phyloP scores from a whole-genome alignment of 2,113 vertebrate species.

The Cynopterus brachyotis region DNA sequence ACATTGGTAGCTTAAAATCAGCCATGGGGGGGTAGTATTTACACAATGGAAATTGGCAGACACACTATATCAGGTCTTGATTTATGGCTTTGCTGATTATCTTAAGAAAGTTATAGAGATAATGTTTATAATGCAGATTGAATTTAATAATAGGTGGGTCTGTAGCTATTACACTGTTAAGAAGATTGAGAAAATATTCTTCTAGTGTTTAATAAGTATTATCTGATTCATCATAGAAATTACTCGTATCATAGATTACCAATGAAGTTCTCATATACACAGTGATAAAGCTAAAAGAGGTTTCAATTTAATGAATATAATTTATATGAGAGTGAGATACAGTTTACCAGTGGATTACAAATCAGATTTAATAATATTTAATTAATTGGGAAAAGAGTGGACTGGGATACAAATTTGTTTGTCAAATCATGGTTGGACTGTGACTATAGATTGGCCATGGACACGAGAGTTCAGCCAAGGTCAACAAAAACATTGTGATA shows the following conservation, averaged over 20 bases:
- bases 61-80: background rate
- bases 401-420: background rate
- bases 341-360: background rate
- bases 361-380: background rate
- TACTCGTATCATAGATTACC: background rate
- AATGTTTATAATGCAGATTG: background rate
- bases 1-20: background rate
- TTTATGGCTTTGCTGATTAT: background rate
- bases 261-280: background rate
- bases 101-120: background rate
- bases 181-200: background rate
- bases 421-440: background rate
- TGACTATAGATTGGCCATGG: background rate
- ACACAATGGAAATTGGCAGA: background rate
- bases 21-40: background rate
- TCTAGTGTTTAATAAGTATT: background rate
- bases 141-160: background rate
- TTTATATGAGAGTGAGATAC: background rate
- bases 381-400: background rate
- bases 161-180: background rate
- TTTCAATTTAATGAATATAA: background rate
- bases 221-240: background rate
- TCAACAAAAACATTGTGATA: background rate
- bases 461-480: background rate
- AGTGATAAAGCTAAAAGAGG: background rate